Conservation (phyloP, 2,797 vertebrate species). For the Novumbra hubbsi region DNA sequence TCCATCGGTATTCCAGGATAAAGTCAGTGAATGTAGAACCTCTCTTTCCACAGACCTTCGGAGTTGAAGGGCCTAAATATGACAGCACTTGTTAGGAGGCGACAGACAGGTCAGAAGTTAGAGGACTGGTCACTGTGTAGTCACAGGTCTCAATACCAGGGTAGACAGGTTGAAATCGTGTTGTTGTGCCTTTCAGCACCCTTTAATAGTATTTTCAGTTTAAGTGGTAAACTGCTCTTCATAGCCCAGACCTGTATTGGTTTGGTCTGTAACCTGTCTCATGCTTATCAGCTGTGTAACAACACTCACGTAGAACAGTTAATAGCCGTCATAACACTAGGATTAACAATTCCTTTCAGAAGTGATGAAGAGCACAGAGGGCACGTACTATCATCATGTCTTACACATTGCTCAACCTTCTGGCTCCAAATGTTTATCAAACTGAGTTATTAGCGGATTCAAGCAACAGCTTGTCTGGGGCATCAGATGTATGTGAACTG, state of each 20-base stretch:
- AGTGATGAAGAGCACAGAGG: not conserved
- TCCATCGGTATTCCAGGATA: not conserved
- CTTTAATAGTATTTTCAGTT: too few species aligned
- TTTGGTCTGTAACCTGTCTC: not conserved
- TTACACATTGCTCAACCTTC: not conserved
- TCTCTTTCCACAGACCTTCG: constrained; percentile 1
- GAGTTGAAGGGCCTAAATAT: not conserved
- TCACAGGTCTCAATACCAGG: too few species aligned
- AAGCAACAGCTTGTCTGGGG: not conserved
- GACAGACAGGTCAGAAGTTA: not conserved
- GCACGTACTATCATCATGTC: not conserved
- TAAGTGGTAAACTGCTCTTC: too few species aligned
- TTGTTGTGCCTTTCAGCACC: too few species aligned
- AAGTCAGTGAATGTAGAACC: not conserved
- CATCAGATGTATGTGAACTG: not conserved
- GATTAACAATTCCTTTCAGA: not conserved
- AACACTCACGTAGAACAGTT: not conserved
- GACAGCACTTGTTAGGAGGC: not conserved
- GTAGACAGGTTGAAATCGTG: too few species aligned
- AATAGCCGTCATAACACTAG: not conserved
- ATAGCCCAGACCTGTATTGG: too few species aligned
- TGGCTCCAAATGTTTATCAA: not conserved
- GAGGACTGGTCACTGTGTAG: not conserved
- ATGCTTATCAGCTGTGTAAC: not conserved
- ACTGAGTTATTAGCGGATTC: not conserved